Percentiles rank a stretch among this genome's conserved stretches.
Evolutionary conservation across 1,140 invertebrate genomes (phyloP).

Genomic region (Drosophila mauritiana): DNA sequence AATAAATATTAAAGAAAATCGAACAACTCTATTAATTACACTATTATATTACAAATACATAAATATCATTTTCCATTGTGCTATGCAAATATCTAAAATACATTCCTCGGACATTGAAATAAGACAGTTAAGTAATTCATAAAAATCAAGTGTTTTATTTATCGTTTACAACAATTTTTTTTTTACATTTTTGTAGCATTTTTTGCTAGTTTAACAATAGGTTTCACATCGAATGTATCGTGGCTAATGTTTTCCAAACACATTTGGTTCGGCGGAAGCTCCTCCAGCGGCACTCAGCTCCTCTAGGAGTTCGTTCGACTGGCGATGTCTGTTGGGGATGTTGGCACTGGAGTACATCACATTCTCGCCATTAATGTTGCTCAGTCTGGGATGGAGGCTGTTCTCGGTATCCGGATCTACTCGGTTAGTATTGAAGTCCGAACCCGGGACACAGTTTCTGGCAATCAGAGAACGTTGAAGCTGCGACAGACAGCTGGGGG

Average conservation of each 20-base stretch:
- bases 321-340: constrained; percentile 55
- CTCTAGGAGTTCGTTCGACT: constrained; percentile 76
- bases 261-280: constrained; percentile 54
- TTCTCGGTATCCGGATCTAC: constrained; percentile 30
- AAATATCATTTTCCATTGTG: no score
- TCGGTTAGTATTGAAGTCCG: constrained; percentile 45
- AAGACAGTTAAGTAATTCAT: not conserved
- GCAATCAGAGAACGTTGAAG: constrained; percentile 78
- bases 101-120: no score
- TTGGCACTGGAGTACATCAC: constrained; percentile 40
- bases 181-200: constrained; percentile 72
- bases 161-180: constrained; percentile 36
- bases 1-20: no score
- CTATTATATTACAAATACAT: no score
- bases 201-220: constrained; percentile 57
- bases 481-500: constrained; percentile 85
- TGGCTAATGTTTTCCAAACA: constrained; percentile 73
- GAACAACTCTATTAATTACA: no score
- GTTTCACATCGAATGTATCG: not conserved
- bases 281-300: constrained; percentile 52
- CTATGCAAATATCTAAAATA: no score
- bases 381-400: constrained; percentile 26
- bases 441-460: constrained; percentile 39
- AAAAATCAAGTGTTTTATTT: constrained; percentile 17
- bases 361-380: constrained; percentile 47